Percentiles rank a stretch among this genome's conserved stretches.
Evolutionary conservation across 2,113 vertebrate species (phyloP).

Genomic region (Cricetomys ansorgei): DNA sequence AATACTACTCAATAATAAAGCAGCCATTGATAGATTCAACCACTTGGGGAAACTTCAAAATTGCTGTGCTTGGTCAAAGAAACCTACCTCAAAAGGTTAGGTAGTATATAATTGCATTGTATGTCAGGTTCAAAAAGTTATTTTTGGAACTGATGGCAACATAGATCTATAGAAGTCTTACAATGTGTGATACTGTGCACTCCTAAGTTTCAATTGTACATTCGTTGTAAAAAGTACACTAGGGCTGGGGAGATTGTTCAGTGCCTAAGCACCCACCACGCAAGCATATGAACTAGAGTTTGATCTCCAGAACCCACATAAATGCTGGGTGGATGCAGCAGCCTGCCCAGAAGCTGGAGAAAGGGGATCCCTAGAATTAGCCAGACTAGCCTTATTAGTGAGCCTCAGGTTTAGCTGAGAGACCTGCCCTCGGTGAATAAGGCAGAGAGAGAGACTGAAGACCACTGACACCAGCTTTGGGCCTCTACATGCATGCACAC

Average conservation of each 20-base stretch:
- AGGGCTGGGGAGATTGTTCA: background rate
- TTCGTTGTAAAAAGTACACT: background rate
- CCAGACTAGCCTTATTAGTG: background rate
- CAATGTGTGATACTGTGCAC: background rate
- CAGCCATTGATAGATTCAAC: background rate
- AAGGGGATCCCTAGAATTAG: background rate
- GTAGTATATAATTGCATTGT: background rate
- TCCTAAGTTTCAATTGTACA: background rate
- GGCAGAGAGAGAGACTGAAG: background rate
- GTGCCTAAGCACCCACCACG: too few relatives aligned
- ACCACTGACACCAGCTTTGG: background rate
- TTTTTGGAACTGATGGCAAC: background rate
- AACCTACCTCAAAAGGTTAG: background rate
- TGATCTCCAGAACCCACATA: background rate
- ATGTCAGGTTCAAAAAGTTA: background rate
- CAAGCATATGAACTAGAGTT: too few relatives aligned
- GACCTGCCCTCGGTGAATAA: background rate
- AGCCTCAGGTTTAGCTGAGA: background rate
- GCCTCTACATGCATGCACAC: background rate
- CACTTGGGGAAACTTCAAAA: conserved; percentile 9
- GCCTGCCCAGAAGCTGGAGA: background rate
- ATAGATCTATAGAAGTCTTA: background rate
- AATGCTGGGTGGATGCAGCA: too few relatives aligned
- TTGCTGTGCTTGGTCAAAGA: background rate
- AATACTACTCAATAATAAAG: background rate